Conservation (phyloP, 2,888 invertebrate genomes). For the Tetranychus truncatus region DNA sequence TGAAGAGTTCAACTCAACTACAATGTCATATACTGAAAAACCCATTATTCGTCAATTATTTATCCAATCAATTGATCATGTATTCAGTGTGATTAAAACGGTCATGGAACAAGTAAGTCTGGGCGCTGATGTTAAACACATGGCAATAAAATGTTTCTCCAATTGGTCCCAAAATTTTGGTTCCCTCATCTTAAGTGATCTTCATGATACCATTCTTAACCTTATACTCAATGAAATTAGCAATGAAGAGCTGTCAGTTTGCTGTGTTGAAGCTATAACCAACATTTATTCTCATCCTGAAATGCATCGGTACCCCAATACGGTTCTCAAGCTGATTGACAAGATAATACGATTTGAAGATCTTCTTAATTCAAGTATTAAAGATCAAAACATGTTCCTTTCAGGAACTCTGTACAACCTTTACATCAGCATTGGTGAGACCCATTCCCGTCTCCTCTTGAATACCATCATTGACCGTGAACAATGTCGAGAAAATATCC, state of each 20-base stretch:
- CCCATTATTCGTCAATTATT: constrained; percentile 24
- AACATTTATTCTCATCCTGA: constrained; percentile 44
- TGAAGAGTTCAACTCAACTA: constrained; percentile 42
- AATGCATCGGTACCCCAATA: constrained; percentile 39
- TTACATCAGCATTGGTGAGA: constrained; percentile 45
- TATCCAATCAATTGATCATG: constrained; percentile 28
- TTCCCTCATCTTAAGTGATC: constrained; percentile 33
- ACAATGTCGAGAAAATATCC: constrained; percentile 40
- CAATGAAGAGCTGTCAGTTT: constrained; percentile 38
- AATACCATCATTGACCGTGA: constrained; percentile 38
- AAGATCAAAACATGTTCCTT: constrained; percentile 38
- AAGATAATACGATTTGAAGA: constrained; percentile 42
- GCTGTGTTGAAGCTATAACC: constrained; percentile 44
- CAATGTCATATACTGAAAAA: constrained; percentile 22
- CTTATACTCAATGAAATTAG: constrained; percentile 31
- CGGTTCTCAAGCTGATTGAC: constrained; percentile 42
- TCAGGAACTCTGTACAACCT: constrained; percentile 33
- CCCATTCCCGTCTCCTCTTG: constrained; percentile 45
- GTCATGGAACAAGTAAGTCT: constrained; percentile 21
- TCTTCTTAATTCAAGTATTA: constrained; percentile 31
- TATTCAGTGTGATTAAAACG: constrained; percentile 31
- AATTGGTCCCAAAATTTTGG: constrained; percentile 46
- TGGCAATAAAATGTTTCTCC: constrained; percentile 33
- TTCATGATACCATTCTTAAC: constrained; percentile 32
- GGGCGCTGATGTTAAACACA: constrained; percentile 24